Conservation (phyloP, 2,888 invertebrate genomes). For the Lycaena phlaeas region DNA sequence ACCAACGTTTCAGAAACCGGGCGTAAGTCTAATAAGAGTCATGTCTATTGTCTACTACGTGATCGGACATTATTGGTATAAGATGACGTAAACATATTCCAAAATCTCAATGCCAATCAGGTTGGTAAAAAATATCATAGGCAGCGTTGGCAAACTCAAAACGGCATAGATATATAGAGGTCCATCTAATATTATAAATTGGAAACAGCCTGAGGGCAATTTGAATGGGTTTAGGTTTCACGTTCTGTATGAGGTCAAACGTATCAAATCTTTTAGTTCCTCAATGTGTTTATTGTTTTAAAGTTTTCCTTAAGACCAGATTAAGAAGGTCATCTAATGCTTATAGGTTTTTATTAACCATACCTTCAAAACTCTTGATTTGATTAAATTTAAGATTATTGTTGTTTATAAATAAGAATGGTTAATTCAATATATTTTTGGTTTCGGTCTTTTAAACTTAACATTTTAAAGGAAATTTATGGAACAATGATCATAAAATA, state of each 20-base stretch:
- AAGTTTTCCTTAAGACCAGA: neutral
- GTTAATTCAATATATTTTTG: no score
- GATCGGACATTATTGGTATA: neutral
- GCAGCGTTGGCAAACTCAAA: slow-evolving; percentile 4
- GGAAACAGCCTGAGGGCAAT: slow-evolving; percentile 1
- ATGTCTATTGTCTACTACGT: neutral
- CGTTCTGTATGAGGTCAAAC: slow-evolving; percentile 4
- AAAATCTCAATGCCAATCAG: slow-evolving; percentile 4
- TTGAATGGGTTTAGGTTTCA: slow-evolving; percentile 3
- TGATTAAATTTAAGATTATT: no score
- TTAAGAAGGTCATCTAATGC: neutral
- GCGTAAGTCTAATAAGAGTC: no score
- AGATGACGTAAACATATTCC: slow-evolving; percentile 3
- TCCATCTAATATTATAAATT: slow-evolving; percentile 5
- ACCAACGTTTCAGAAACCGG: no score
- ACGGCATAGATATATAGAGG: slow-evolving; percentile 4
- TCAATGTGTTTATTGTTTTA: neutral
- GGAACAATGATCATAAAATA: no score
- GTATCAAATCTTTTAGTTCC: neutral
- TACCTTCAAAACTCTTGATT: no score
- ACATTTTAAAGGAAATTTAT: no score
- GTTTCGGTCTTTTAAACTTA: no score
- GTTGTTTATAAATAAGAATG: no score
- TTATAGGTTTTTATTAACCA: no score
- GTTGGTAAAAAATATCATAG: slow-evolving; percentile 7